phyloP scores from a whole-genome alignment of 2,797 vertebrate genomes.

The Lacerta viridis region DNA sequence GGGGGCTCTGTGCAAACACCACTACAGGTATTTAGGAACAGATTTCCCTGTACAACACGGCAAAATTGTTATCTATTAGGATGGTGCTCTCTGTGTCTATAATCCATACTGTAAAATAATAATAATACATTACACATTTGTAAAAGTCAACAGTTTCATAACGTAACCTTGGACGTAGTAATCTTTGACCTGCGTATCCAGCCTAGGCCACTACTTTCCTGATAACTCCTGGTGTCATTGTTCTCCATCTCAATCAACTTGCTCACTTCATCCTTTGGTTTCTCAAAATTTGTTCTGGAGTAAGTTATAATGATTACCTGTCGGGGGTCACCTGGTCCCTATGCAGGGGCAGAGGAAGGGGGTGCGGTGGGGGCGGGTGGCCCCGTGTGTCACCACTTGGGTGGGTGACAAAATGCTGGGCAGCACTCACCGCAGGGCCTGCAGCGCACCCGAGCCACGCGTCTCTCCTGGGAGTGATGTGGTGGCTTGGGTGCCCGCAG shows the following conservation, averaged over 20 bases:
- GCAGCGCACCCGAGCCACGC: no score
- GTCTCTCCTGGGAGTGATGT: no score
- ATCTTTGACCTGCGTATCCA: slow-evolving; percentile 71
- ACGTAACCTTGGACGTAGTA: slow-evolving; percentile 73
- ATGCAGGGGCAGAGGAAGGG: not conserved
- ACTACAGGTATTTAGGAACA: slow-evolving; percentile 16
- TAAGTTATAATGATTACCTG: fast-evolving
- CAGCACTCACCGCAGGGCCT: no score
- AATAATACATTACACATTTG: slow-evolving; percentile 43
- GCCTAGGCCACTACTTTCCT: slow-evolving; percentile 43
- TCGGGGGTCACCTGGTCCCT: not conserved
- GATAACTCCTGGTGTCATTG: slow-evolving; percentile 67
- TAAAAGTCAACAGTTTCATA: slow-evolving; percentile 75
- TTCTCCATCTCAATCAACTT: slow-evolving; percentile 31
- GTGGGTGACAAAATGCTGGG: no score
- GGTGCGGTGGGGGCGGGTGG: no score
- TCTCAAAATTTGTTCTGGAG: fast-evolving
- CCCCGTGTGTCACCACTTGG: no score
- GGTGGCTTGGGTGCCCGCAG: no score
- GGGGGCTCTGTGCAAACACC: no score
- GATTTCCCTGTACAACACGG: fast-evolving
- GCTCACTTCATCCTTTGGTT: not conserved
- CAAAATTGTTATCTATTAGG: slow-evolving; percentile 40
- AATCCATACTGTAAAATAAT: slow-evolving; percentile 48
- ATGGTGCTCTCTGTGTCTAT: slow-evolving; percentile 12